A percentile compares a stretch with the other conserved stretches of the same genome.
These are phyloP conservation scores for Thereva nobilitata DNA, from an alignment of 2,888 invertebrate genomes.

Conservation along the genomic window DNA sequence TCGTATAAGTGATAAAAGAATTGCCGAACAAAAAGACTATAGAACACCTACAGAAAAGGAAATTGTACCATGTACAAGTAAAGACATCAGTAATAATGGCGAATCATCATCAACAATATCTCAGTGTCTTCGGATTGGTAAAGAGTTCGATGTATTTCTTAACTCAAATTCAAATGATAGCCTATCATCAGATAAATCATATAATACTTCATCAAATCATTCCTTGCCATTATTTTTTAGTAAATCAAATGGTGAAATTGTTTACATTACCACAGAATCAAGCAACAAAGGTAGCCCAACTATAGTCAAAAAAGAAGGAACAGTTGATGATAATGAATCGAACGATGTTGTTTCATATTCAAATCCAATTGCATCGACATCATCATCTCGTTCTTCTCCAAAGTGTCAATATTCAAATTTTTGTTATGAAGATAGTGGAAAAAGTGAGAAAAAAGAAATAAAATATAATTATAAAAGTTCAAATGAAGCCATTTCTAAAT, in stretches of 20 bases:
- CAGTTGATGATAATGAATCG: constrained; percentile 8
- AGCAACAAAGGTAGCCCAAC: constrained; percentile 13
- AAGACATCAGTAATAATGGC: constrained; percentile 20
- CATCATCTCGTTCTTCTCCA: constrained; percentile 14
- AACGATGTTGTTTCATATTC: constrained; percentile 10
- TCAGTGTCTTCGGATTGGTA: constrained; percentile 34
- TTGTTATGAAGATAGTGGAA: constrained; percentile 33
- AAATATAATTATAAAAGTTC: constrained; percentile 7
- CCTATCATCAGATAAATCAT: constrained; percentile 46
- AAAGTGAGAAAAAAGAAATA: not conserved
- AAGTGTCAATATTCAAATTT: constrained; percentile 35
- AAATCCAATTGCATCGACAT: constrained; percentile 37
- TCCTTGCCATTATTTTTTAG: constrained; percentile 43
- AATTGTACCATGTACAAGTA: constrained; percentile 25
- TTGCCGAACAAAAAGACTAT: not conserved
- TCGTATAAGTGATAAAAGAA: constrained; percentile 24
- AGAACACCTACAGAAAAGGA: constrained; percentile 7
- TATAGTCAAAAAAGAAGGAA: not conserved
- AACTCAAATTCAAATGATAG: constrained; percentile 56
- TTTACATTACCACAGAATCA: not conserved
- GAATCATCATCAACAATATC: constrained; percentile 32
- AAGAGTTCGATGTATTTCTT: constrained; percentile 47
- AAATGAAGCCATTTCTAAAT: constrained; percentile 18
- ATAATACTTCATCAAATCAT: constrained; percentile 46
- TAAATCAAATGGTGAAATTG: constrained; percentile 39